phyloP scores from a whole-genome alignment of 2,113 vertebrate genomes.

The Andinoacara biseriatus region DNA sequence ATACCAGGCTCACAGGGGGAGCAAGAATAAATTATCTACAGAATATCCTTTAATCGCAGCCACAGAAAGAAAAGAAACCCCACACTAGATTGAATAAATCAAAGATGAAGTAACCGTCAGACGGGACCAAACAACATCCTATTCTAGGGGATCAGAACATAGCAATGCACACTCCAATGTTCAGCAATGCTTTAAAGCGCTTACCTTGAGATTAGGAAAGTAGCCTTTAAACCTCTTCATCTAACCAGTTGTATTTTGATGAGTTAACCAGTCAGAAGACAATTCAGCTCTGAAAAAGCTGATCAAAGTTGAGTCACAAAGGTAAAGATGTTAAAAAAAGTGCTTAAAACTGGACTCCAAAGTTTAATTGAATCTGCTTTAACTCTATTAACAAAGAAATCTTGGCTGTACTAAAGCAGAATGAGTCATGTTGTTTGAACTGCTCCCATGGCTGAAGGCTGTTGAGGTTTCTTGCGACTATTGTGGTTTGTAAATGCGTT shows the following conservation, averaged over 20 bases:
- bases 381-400: not conserved
- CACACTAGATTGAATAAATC: too few species aligned
- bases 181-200: not conserved
- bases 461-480: constrained; percentile 3
- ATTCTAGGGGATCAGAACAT: not conserved
- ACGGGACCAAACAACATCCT: too few species aligned
- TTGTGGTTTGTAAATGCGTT: not conserved
- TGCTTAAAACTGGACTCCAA: not conserved
- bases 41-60: too few species aligned
- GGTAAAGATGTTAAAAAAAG: not conserved
- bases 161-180: not conserved
- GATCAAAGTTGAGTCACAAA: not conserved
- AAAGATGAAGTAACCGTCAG: too few species aligned
- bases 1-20: too few species aligned
- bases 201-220: not conserved
- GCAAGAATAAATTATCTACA: too few species aligned
- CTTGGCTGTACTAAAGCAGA: not conserved
- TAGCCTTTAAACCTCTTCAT: not conserved
- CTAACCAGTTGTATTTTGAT: not conserved
- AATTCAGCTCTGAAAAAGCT: not conserved
- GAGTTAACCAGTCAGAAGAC: not conserved
- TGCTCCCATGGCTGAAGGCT: constrained; percentile 33
- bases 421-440: constrained; percentile 38
- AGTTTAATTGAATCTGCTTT: not conserved
- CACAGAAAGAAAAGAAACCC: not conserved